Base-by-base conservation (phyloP, 2,113 vertebrate species). In the Ammodytes dubius region DNA sequence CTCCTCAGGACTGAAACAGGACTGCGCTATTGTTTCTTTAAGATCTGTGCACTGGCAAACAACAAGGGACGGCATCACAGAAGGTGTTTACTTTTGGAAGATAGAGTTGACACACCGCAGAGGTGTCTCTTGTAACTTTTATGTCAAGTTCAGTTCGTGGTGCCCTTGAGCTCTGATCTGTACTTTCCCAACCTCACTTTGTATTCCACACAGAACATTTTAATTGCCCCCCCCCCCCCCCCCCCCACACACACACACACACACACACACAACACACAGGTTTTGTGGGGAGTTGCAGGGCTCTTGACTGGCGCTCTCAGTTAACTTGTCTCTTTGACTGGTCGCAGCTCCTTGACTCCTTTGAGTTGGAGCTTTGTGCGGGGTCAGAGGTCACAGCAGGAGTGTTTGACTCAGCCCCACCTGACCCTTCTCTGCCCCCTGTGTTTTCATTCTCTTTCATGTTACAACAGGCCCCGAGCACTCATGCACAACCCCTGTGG, bases 391-490 rank as follows among this genome's bases (percentile, higher is more conserved):
- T 93, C 89, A 77, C 45, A 37, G 64, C 70, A 47, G 74, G 66
- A 88, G 85, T 82, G 87, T 91, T 91, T 89, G 87, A 91, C 81
- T 93, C 71, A 83, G 90, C 89, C 88, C 88, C 85, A 84, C 81
- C 90, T 88, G 90, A 92, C 86, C 89, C 80, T 70, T 76, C 61
- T 66, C 50, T 75, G 77, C 84, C 83, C 79, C 86, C 65, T 77
- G 86, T 90, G 88, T 85, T 88, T 92, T 85, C 64, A 60, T 79
- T 91, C 91, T 87, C 87, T 93, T 93, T 93, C 83, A 92, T 91
- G 91, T 92, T 90, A 82, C 82, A 91, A 90, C 81, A 87, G 85
- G 85, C 90, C 90, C 90, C 74, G 0, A 92, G 92, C 91, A 82
- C 87, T 90, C 83, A 81, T 86, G 66, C 90, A 86, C 86, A 85